Base-by-base conservation (phyloP, 2,113 vertebrate species). In the Chionodraco myersi region DNA sequence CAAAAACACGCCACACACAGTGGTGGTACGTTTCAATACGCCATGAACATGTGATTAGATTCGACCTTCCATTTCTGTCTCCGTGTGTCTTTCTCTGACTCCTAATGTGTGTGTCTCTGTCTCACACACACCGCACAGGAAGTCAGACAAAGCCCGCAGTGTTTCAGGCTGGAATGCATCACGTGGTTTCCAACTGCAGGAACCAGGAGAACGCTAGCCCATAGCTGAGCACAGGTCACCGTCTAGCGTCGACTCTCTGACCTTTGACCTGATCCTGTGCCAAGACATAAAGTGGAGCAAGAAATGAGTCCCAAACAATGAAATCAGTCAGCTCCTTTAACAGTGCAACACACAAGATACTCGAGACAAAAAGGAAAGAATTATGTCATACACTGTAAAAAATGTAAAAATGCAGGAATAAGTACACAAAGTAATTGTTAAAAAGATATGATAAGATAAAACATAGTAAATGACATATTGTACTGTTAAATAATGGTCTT, bases 61-160 rank as follows among this genome's bases (percentile, higher is more conserved):
- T 15, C 10, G 15, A 23, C 6, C 23, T 60, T 10, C 16, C 14
- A 6, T 44, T 14, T 64, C 47, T 6, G 12, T 11, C 60, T 60
- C 23, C 49, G 1, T 63, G 30, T 52, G 2, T 53, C 5, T 65
- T 23, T 44, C 9, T 63, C 11, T 47, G 57, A 34, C 49, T 51
- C 48, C 15, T 30, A 30, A 14, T 60, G 30, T 60, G 11, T 21
- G 1, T 14, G 30, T 12, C 6, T 53, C 16, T 53, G 16, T 30
- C 3, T 53, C 21, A 44, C 45, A 49, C 75, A 58, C 52, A 57
- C 52, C 1, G 18, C n/a, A 72, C 72, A 72, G 74, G 67, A 80
- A 63, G 11, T 3, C 6, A 36, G 72, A 91, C 83, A 89, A 88
- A 85, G 59, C 75, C 49, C 12, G 61, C 54, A 3, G 83, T 85